phyloP scores from a whole-genome alignment of 2,797 vertebrate species.

The Arnoldichthys spilopterus region DNA sequence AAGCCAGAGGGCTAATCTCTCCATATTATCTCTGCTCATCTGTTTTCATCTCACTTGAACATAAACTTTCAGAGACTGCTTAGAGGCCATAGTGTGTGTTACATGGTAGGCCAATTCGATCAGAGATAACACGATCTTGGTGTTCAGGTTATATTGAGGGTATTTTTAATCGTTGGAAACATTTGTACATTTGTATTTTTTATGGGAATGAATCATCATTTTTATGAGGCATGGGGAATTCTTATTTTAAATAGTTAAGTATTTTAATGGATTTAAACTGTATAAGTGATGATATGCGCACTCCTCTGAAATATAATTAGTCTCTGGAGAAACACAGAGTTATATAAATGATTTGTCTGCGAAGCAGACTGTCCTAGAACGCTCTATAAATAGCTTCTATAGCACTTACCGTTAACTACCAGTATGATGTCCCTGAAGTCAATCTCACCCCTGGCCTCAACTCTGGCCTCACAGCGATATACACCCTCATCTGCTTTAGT shows the following conservation, averaged over 20 bases:
- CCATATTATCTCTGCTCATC: conserved; percentile 23
- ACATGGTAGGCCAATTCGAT: not conserved
- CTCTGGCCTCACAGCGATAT: conserved; percentile 96
- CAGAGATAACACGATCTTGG: conserved; percentile 2
- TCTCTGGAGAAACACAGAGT: too few species aligned
- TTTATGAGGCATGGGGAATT: not conserved
- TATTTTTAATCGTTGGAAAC: not conserved
- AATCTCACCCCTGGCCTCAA: conserved; percentile 96
- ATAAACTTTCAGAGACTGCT: conserved; percentile 7
- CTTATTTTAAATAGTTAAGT: too few species aligned
- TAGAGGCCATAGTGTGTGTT: not conserved
- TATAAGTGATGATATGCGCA: not conserved
- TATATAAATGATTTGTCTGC: too few species aligned
- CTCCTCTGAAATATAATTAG: too few species aligned
- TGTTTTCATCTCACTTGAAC: conserved; percentile 1
- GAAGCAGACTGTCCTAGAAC: not conserved
- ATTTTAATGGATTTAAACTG: not conserved
- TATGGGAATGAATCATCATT: not conserved
- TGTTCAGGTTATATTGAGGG: conserved; percentile 1
- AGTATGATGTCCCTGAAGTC: conserved; percentile 95
- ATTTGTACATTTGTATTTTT: not conserved
- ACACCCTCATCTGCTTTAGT: conserved; percentile 95
- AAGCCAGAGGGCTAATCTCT: conserved; percentile 42
- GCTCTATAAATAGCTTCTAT: not conserved
- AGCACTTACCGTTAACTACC: conserved; percentile 88